These are phyloP conservation scores for Plagodis dolabraria DNA, from an alignment of 2,888 invertebrate species.

Conservation along the genomic window DNA sequence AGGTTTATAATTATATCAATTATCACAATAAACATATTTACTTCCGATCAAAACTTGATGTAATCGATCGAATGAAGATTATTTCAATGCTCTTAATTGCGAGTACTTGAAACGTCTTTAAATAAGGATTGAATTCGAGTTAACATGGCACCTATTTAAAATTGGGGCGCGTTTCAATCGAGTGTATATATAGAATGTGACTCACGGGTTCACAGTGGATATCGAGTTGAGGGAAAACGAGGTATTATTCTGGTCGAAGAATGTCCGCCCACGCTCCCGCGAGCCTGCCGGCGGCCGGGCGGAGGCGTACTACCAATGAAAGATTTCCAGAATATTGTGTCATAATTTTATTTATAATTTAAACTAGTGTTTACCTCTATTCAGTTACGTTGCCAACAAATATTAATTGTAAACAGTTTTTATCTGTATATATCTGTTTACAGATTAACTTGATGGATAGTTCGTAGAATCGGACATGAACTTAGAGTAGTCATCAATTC, in stretches of 20 bases:
- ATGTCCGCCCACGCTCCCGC: conserved; percentile 62
- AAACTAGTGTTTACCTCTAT: conserved; percentile 21
- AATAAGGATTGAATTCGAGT: conserved; percentile 15
- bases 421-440: conserved; percentile 7
- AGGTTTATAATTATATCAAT: too few species aligned
- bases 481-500: too few species aligned
- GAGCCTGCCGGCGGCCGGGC: conserved; percentile 7
- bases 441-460: conserved; percentile 10
- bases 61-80: too few species aligned
- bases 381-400: conserved; percentile 9
- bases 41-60: too few species aligned
- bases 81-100: too few species aligned
- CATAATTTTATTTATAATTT: conserved; percentile 30
- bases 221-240: conserved; percentile 65
- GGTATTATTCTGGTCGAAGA: conserved; percentile 71
- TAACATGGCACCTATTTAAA: conserved; percentile 49
- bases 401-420: neutral
- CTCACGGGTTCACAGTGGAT: conserved; percentile 68
- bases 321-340: conserved; percentile 44
- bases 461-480: conserved; percentile 1
- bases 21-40: too few species aligned
- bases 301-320: conserved; percentile 28
- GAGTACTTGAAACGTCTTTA: neutral
- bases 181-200: conserved; percentile 74
- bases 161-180: conserved; percentile 69